Evolutionary conservation across 2,888 invertebrate species (phyloP).

Genomic region (Bombyx huttoni): DNA sequence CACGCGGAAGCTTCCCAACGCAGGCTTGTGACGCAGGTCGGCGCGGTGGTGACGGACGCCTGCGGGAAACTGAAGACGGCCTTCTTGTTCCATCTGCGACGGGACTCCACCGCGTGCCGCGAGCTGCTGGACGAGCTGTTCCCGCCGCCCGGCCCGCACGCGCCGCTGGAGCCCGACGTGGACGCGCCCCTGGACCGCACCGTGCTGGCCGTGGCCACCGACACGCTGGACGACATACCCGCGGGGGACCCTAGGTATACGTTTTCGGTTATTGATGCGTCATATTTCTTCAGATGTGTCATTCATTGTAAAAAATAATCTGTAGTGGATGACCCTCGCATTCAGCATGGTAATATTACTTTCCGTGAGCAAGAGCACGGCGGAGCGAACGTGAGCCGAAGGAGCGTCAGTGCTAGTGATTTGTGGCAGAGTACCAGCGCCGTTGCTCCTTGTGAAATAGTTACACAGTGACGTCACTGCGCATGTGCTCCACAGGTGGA

Average conservation of each 20-base stretch:
- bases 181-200: constrained; percentile 4
- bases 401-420: no score
- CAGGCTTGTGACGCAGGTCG: constrained; percentile 23
- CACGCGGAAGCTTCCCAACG: background rate
- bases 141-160: constrained; percentile 35
- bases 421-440: no score
- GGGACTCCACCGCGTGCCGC: constrained; percentile 35
- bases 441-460: no score
- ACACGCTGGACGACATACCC: constrained; percentile 89
- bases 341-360: no score
- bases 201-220: constrained; percentile 70
- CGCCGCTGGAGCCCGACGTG: constrained; percentile 17
- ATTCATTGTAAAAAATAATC: no score
- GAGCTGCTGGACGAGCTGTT: constrained; percentile 32
- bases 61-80: constrained; percentile 78
- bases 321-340: no score
- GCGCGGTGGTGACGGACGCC: constrained; percentile 39
- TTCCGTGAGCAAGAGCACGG: no score
- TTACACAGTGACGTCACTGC: no score
- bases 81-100: constrained; percentile 81
- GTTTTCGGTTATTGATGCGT: no score
- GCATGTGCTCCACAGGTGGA: constrained; percentile 39
- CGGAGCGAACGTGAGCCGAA: no score
- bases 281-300: no score
- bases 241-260: constrained; percentile 82